Conservation (phyloP, 2,888 invertebrate genomes). For the Tuta absoluta region DNA sequence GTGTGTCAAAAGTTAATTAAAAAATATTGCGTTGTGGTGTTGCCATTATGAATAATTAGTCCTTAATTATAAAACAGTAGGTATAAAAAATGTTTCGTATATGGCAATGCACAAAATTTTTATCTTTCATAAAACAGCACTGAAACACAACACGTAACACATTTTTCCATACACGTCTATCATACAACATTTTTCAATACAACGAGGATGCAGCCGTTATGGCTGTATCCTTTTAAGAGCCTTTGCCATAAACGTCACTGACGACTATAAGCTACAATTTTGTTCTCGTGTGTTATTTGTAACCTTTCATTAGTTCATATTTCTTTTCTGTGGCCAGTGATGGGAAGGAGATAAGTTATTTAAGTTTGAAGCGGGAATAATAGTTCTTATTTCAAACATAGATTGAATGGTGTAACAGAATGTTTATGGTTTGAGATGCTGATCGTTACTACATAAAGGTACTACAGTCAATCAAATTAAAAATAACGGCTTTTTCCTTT, state of each 20-base stretch:
- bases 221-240: conserved; percentile 23
- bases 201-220: conserved; percentile 14
- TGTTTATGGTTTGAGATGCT: not conserved
- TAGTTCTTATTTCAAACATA: conserved; percentile 2
- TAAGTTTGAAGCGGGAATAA: not conserved
- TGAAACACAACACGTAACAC: conserved; percentile 20
- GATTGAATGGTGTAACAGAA: not conserved
- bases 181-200: conserved; percentile 5
- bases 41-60: not conserved
- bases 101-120: not conserved
- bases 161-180: conserved; percentile 7
- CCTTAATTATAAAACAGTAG: not conserved
- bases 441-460: not conserved
- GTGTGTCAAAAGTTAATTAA: conserved; percentile 38
- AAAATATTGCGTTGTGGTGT: conserved; percentile 27
- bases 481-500: too few relatives aligned
- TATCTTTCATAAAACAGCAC: not conserved
- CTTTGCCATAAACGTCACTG: conserved; percentile 41
- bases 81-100: not conserved
- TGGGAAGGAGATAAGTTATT: not conserved
- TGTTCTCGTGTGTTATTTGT: conserved; percentile 53
- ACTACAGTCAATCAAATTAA: too few relatives aligned
- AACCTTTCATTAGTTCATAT: conserved; percentile 66
- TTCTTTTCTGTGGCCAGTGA: conserved; percentile 46
- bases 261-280: conserved; percentile 44